These are phyloP conservation scores for Calliphora vicina DNA, from an alignment of 1,140 invertebrate species.

Conservation along the genomic window DNA sequence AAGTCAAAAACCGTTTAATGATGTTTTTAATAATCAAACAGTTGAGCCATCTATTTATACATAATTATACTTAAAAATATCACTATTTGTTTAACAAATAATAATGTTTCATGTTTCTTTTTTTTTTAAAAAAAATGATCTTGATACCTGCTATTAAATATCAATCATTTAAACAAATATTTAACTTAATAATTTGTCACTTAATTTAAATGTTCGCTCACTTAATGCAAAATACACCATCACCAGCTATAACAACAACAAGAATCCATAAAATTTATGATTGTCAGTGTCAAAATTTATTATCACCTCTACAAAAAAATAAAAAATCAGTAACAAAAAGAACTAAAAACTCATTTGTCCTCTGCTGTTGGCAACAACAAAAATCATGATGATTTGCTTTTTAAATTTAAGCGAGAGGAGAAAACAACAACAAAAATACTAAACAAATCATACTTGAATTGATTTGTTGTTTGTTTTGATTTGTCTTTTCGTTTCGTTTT, in stretches of 20 bases:
- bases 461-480: neutral
- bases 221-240: neutral
- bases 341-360: neutral
- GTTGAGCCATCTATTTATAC: too few species aligned
- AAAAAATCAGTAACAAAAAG: neutral
- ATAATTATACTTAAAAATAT: too few species aligned
- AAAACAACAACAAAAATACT: neutral
- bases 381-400: neutral
- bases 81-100: too few species aligned
- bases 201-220: neutral
- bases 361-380: neutral
- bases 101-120: too few species aligned
- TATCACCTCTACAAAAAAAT: constrained; percentile 15
- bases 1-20: too few species aligned
- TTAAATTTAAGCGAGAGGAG: neutral
- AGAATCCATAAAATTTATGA: neutral
- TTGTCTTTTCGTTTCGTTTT: neutral
- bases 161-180: constrained; percentile 1
- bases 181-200: neutral
- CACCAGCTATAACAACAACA: neutral
- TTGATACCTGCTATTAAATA: neutral
- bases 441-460: neutral
- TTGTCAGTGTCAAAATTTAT: constrained; percentile 28
- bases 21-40: too few species aligned
- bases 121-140: neutral